Evolutionary conservation across 2,888 invertebrate genomes (phyloP).

Genomic region (Augiades crinisus): DNA sequence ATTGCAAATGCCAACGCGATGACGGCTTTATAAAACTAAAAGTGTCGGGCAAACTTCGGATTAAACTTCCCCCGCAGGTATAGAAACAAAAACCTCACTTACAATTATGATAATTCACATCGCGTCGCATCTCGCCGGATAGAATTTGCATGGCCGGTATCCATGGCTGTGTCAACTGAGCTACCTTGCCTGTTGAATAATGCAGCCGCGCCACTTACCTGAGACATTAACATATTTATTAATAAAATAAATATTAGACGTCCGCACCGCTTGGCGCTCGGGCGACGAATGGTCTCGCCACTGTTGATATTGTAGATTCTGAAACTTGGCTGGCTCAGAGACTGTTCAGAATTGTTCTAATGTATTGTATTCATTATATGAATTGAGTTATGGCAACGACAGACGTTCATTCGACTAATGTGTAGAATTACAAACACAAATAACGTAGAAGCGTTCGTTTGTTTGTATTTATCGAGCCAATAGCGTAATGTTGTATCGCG

Average conservation of each 20-base stretch:
- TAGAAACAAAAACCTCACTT: constrained; percentile 79
- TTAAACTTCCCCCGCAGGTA: constrained; percentile 76
- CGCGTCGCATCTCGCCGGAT: constrained; percentile 73
- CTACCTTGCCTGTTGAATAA: constrained; percentile 74
- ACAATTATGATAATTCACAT: constrained; percentile 76
- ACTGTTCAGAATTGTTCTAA: constrained; percentile 68
- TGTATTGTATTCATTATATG: constrained; percentile 78
- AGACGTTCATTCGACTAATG: constrained; percentile 73
- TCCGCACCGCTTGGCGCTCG: constrained; percentile 50
- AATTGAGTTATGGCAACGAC: constrained; percentile 70
- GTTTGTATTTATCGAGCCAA: not conserved
- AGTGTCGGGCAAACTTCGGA: constrained; percentile 79
- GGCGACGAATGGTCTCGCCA: constrained; percentile 43
- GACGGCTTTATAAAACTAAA: constrained; percentile 78
- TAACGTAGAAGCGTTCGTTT: constrained; percentile 38
- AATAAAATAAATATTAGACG: constrained; percentile 79
- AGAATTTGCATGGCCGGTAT: constrained; percentile 78
- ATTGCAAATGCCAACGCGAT: constrained; percentile 77
- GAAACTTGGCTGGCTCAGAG: constrained; percentile 48
- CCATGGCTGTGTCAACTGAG: constrained; percentile 78
- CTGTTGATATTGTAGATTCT: constrained; percentile 60
- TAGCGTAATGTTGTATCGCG: too few relatives aligned
- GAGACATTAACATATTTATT: constrained; percentile 79
- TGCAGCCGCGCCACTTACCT: constrained; percentile 77
- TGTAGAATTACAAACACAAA: constrained; percentile 70